These are phyloP conservation scores for Thecophora atra DNA, from an alignment of 2,888 invertebrate genomes.

Conservation along the genomic window DNA sequence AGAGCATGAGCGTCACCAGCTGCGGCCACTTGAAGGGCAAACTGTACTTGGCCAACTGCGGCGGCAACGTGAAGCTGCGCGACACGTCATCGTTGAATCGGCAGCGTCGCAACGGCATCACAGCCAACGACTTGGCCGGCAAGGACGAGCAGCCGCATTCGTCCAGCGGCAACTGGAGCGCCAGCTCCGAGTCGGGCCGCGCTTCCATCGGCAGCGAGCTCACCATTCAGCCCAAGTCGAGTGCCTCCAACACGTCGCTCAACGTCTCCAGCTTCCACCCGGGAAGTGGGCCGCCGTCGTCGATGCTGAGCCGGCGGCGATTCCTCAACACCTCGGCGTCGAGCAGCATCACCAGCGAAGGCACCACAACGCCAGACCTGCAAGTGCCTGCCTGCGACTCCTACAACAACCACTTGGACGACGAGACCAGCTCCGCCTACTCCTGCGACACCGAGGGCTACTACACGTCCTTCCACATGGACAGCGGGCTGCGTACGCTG, in stretches of 20 bases:
- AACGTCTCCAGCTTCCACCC: constrained; percentile 69
- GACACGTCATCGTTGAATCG: constrained; percentile 78
- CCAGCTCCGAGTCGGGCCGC: constrained; percentile 87
- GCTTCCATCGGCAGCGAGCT: constrained; percentile 88
- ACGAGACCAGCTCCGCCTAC: constrained; percentile 90
- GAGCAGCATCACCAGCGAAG: constrained; percentile 85
- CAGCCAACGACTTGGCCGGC: constrained; percentile 64
- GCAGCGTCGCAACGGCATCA: constrained; percentile 71
- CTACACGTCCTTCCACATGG: constrained; percentile 97
- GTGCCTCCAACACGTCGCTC: constrained; percentile 76
- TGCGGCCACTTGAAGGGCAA: constrained; percentile 60
- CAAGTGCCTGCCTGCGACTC: constrained; percentile 73
- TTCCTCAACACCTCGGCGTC: constrained; percentile 80
- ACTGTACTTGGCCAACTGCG: constrained; percentile 51
- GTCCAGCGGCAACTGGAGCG: constrained; percentile 94
- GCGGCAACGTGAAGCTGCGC: constrained; percentile 75
- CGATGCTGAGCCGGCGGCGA: constrained; percentile 74
- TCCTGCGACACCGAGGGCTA: constrained; percentile 98
- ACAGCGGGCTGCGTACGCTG: constrained; percentile 88
- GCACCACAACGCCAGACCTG: constrained; percentile 84
- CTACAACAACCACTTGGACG: constrained; percentile 72
- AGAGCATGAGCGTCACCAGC: constrained; percentile 71
- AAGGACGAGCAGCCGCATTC: constrained; percentile 85
- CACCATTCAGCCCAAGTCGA: constrained; percentile 75
- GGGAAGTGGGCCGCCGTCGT: constrained; percentile 72